phyloP scores from a whole-genome alignment of 2,888 invertebrate genomes.

The Caenorhabditis sp. region DNA sequence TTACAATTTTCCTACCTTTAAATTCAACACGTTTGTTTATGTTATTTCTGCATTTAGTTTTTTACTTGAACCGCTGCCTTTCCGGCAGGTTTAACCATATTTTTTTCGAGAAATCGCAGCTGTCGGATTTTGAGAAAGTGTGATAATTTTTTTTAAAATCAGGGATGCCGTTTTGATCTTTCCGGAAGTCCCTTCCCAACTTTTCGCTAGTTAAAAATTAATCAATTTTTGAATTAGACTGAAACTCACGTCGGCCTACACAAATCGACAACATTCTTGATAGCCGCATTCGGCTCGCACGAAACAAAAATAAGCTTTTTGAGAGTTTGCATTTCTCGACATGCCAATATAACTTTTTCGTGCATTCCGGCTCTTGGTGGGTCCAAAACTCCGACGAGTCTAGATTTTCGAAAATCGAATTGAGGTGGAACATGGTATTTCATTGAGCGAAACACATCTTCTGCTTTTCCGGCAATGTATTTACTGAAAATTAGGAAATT shows the following conservation, averaged over 20 bases:
- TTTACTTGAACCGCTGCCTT: too few relatives aligned
- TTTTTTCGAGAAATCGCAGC: too few relatives aligned
- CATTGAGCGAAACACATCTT: constrained; percentile 80
- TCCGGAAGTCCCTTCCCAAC: too few relatives aligned
- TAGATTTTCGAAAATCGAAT: constrained; percentile 29
- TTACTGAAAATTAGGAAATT: constrained; percentile 73
- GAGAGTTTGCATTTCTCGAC: constrained; percentile 75
- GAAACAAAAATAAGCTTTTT: constrained; percentile 87
- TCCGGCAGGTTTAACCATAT: too few relatives aligned
- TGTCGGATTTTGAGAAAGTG: too few relatives aligned
- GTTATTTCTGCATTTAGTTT: too few relatives aligned
- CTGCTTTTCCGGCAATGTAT: constrained; percentile 89
- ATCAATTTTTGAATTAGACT: too few relatives aligned
- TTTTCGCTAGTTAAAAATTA: too few relatives aligned
- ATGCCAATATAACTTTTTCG: constrained; percentile 80
- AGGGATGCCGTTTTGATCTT: too few relatives aligned
- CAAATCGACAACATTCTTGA: constrained; percentile 85
- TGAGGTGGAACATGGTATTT: constrained; percentile 55
- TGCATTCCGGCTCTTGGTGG: constrained; percentile 89
- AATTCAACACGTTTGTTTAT: too few relatives aligned
- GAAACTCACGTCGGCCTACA: constrained; percentile 77
- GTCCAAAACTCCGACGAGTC: constrained; percentile 86
- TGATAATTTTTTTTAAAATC: too few relatives aligned
- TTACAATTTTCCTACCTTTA: too few relatives aligned
- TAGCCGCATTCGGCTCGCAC: constrained; percentile 81